Percentiles rank a stretch among this genome's conserved stretches.
phyloP scores from a whole-genome alignment of 1,140 invertebrate genomes.

The Papilio aristodemus region DNA sequence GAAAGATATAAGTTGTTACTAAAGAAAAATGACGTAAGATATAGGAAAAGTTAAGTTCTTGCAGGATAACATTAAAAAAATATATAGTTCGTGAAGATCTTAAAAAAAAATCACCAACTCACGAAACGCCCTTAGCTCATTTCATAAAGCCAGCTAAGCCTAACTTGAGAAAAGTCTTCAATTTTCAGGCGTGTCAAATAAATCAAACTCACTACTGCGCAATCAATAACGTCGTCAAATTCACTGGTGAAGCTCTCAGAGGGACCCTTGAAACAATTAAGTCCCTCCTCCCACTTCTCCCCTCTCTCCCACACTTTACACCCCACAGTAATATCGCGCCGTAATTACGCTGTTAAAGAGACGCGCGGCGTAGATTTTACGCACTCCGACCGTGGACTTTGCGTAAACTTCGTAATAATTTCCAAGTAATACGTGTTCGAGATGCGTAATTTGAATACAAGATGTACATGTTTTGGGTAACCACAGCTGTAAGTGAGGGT shows the following conservation, averaged over 20 bases:
- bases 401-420: slow-evolving; percentile 34
- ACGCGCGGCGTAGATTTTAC: slow-evolving; percentile 64
- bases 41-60: too few species aligned
- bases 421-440: slow-evolving; percentile 13
- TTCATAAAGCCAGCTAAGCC: background rate
- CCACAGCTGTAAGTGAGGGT: slow-evolving; percentile 1
- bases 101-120: background rate
- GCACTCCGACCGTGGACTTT: slow-evolving; percentile 45
- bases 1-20: too few species aligned
- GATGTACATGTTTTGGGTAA: background rate
- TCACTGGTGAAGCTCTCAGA: slow-evolving; percentile 41
- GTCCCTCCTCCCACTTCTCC: slow-evolving; percentile 40
- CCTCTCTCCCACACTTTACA: slow-evolving; percentile 15
- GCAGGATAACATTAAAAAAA: too few species aligned
- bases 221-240: slow-evolving; percentile 46
- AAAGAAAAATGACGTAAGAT: too few species aligned
- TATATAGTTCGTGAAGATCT: too few species aligned
- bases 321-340: slow-evolving; percentile 47
- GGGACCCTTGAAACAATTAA: slow-evolving; percentile 60
- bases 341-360: slow-evolving; percentile 64
- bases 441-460: slow-evolving; percentile 24
- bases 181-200: slow-evolving; percentile 33
- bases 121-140: background rate
- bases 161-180: slow-evolving; percentile 13
- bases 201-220: slow-evolving; percentile 41